These are phyloP conservation scores for Bombus polaris DNA, from an alignment of 1,140 invertebrate genomes.

Conservation along the genomic window DNA sequence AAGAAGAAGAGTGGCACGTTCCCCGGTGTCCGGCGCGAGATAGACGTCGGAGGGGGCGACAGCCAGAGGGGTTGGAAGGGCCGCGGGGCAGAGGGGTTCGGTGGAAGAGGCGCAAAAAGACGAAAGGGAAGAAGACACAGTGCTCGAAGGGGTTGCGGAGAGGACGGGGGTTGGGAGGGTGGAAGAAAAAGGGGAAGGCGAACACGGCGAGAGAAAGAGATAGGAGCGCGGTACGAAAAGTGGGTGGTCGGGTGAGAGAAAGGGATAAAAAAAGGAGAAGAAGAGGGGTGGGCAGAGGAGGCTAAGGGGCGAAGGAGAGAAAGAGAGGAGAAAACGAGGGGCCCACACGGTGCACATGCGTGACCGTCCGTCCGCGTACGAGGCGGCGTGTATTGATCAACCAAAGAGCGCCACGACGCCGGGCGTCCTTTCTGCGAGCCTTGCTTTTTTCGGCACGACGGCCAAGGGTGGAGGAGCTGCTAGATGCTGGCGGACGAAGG, in stretches of 20 bases:
- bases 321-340: slow-evolving; percentile 50
- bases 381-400: slow-evolving; percentile 82
- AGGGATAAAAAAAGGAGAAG: slow-evolving; percentile 24
- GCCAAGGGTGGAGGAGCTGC: slow-evolving; percentile 50
- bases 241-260: slow-evolving; percentile 29
- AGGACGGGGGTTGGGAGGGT: background rate
- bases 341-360: slow-evolving; percentile 81
- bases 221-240: slow-evolving; percentile 41
- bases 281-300: slow-evolving; percentile 16
- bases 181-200: slow-evolving; percentile 46
- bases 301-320: slow-evolving; percentile 36
- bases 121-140: slow-evolving; percentile 21
- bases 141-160: slow-evolving; percentile 12
- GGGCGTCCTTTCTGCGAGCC: slow-evolving; percentile 82
- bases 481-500: slow-evolving; percentile 59
- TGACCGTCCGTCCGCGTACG: slow-evolving; percentile 83
- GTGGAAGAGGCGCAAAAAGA: slow-evolving; percentile 35
- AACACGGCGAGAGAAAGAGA: slow-evolving; percentile 44
- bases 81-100: background rate
- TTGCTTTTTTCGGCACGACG: slow-evolving; percentile 81
- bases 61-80: slow-evolving; percentile 31
- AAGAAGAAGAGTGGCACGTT: slow-evolving; percentile 46
- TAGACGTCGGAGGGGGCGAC: slow-evolving; percentile 35
- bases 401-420: slow-evolving; percentile 83
- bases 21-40: slow-evolving; percentile 28